phyloP scores from a whole-genome alignment of 1,140 invertebrate species.

The Reticulitermes speratus region DNA sequence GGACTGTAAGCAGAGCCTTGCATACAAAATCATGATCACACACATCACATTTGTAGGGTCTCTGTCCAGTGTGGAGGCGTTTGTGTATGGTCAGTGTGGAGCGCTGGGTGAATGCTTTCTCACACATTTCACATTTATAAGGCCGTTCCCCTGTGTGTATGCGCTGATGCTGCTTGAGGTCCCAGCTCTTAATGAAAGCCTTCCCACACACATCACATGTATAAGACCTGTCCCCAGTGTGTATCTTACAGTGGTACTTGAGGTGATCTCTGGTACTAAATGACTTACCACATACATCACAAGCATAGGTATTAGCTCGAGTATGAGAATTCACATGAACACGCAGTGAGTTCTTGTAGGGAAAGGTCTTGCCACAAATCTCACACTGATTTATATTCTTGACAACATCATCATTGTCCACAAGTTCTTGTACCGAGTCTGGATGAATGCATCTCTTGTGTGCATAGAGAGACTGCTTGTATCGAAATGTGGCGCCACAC shows the following conservation, averaged over 20 bases:
- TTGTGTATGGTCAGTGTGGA: slow-evolving; percentile 43
- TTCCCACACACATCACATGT: slow-evolving; percentile 59
- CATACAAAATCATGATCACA: slow-evolving; percentile 61
- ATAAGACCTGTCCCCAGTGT: slow-evolving; percentile 74
- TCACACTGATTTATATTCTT: slow-evolving; percentile 49
- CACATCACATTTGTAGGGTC: slow-evolving; percentile 68
- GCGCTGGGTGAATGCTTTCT: slow-evolving; percentile 62
- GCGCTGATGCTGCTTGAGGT: slow-evolving; percentile 38
- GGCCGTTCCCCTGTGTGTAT: slow-evolving; percentile 65
- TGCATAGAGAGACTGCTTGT: slow-evolving; percentile 49
- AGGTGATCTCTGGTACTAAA: slow-evolving; percentile 69
- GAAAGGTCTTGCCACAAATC: slow-evolving; percentile 51
- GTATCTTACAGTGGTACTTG: slow-evolving; percentile 64
- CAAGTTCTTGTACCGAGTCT: slow-evolving; percentile 28
- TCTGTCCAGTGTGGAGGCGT: slow-evolving; percentile 68
- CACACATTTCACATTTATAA: slow-evolving; percentile 66
- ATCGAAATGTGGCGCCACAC: slow-evolving; percentile 59
- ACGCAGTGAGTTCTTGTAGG: slow-evolving; percentile 36
- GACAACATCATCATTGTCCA: background rate
- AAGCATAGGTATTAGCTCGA: slow-evolving; percentile 46
- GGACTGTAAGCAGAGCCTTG: slow-evolving; percentile 38
- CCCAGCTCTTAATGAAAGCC: slow-evolving; percentile 46
- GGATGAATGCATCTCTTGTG: slow-evolving; percentile 43
- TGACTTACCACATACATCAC: slow-evolving; percentile 37
- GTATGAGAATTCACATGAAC: slow-evolving; percentile 49